phyloP scores from a whole-genome alignment of 2,797 vertebrate species.

The Danio kyathit region DNA sequence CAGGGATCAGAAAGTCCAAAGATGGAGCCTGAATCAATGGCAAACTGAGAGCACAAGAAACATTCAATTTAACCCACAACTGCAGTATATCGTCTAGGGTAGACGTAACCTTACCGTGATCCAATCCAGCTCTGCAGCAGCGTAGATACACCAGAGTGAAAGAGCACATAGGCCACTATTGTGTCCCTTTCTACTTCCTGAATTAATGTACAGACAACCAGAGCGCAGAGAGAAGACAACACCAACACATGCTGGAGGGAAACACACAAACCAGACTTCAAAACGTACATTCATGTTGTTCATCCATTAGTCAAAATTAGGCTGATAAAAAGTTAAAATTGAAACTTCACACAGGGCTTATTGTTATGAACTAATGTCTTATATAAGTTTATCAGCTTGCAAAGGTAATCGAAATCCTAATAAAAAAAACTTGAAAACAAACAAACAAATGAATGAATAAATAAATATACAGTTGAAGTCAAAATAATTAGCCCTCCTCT shows the following conservation, averaged over 20 bases:
- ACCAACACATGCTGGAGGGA: constrained; percentile 80
- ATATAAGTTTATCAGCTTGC: background rate
- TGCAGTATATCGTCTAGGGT: background rate
- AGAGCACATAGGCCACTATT: constrained; percentile 81
- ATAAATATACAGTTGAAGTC: no score
- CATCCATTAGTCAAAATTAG: background rate
- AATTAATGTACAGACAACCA: constrained; percentile 79
- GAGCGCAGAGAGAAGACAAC: constrained; percentile 79
- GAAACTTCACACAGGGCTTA: background rate
- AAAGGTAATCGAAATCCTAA: background rate
- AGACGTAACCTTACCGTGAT: constrained; percentile 74
- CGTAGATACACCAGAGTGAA: constrained; percentile 82
- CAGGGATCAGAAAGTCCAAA: constrained; percentile 84
- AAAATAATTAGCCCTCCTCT: no score
- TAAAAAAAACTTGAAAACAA: no score
- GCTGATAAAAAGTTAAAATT: no score
- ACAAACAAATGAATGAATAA: no score
- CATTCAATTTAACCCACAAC: background rate
- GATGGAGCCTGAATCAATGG: constrained; percentile 85
- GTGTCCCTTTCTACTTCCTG: constrained; percentile 64
- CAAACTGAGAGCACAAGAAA: constrained; percentile 71
- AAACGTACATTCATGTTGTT: background rate
- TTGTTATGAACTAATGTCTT: background rate
- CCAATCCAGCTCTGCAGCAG: constrained; percentile 81
- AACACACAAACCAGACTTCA: background rate